phyloP scores from a whole-genome alignment of 2,888 invertebrate genomes.

The Tenodera sinensis region DNA sequence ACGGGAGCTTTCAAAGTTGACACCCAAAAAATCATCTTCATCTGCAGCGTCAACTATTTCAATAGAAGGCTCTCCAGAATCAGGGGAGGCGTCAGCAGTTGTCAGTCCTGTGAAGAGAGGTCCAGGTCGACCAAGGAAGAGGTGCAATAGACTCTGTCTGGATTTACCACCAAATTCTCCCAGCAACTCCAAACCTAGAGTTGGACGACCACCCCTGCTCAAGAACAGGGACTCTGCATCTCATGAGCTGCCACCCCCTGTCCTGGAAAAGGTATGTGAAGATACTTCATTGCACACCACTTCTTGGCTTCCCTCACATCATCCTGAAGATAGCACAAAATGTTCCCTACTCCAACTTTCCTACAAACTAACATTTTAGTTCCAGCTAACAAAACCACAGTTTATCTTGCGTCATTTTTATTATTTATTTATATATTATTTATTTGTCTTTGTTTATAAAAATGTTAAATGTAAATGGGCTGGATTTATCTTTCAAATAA shows the following conservation, averaged over 20 bases:
- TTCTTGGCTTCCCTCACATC: neutral
- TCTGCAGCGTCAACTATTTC: neutral
- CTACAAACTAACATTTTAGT: neutral
- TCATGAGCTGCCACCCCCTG: conserved; percentile 40
- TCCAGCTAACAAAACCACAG: neutral
- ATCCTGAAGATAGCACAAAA: neutral
- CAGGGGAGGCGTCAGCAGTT: neutral
- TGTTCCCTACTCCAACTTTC: neutral
- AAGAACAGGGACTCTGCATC: neutral
- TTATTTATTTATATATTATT: neutral
- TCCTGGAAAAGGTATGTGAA: conserved; percentile 38
- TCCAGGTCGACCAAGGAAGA: conserved; percentile 49
- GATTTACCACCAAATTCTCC: conserved; percentile 18
- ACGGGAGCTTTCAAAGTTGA: conserved; percentile 70
- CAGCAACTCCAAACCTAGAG: neutral
- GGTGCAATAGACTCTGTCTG: conserved; percentile 34
- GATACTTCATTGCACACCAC: neutral
- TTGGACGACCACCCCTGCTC: conserved; percentile 15
- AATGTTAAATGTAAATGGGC: neutral
- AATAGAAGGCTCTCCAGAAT: neutral
- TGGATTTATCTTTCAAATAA: neutral
- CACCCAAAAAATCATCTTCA: conserved; percentile 49
- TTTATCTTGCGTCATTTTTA: neutral
- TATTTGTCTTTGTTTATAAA: neutral
- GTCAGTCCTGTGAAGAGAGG: conserved; percentile 43